Evolutionary conservation across 2,113 vertebrate genomes (phyloP).

Genomic region (Megaceryle torquata): DNA sequence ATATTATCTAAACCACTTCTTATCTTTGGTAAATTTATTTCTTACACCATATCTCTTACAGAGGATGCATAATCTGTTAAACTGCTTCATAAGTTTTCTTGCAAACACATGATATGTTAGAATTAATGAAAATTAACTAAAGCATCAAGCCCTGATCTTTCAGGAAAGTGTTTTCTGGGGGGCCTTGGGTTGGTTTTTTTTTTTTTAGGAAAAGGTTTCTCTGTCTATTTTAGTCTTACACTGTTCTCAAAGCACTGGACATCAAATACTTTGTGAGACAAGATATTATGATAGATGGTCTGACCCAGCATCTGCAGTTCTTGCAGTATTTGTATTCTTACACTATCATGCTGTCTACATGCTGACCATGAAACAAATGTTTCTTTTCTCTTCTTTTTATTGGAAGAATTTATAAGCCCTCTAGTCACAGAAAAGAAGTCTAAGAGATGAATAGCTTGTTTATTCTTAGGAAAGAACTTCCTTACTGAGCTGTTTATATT

Average conservation of each 20-base stretch:
- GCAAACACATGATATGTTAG: neutral
- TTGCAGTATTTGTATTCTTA: neutral
- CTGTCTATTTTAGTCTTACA: neutral
- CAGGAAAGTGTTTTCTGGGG: neutral
- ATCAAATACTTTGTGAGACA: neutral
- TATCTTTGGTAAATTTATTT: neutral
- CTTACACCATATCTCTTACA: neutral
- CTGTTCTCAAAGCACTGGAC: neutral
- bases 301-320: neutral
- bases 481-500: neutral
- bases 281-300: neutral
- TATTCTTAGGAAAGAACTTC: neutral
- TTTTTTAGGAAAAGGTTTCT: neutral
- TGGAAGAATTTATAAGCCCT: neutral
- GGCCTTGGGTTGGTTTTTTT: neutral
- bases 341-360: neutral
- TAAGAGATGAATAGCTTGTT: neutral
- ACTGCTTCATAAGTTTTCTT: neutral
- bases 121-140: neutral
- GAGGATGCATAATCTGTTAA: neutral
- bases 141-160: neutral
- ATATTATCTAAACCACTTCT: neutral
- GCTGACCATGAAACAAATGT: slow-evolving; percentile 20
- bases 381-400: neutral
- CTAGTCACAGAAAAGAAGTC: neutral